phyloP scores from a whole-genome alignment of 2,113 vertebrate species.

The Amphilophus citrinellus region DNA sequence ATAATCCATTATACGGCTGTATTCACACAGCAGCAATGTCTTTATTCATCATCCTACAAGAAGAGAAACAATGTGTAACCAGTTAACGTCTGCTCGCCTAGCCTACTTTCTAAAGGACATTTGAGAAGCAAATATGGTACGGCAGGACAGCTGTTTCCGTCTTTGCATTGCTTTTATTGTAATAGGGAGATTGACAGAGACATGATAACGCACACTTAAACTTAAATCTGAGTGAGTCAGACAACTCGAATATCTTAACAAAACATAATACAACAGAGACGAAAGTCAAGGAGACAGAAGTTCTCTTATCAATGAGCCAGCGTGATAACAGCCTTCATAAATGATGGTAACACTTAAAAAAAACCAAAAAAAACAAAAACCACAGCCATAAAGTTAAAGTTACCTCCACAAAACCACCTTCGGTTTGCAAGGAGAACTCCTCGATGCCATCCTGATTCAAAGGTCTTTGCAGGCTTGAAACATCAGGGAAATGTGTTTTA shows the following conservation, averaged over 20 bases:
- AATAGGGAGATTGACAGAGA: neutral
- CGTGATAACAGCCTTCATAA: neutral
- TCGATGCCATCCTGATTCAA: neutral
- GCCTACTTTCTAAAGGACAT: constrained; percentile 10
- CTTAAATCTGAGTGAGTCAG: neutral
- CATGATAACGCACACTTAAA: neutral
- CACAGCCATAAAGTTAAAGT: neutral
- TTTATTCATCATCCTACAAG: constrained; percentile 43
- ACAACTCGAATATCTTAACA: neutral
- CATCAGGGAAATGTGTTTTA: neutral
- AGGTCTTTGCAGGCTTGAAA: constrained; percentile 35
- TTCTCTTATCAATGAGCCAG: neutral
- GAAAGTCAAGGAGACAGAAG: neutral
- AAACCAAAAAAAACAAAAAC: neutral
- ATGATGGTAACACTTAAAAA: neutral
- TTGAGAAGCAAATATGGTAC: neutral
- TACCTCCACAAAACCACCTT: neutral
- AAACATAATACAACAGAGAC: neutral
- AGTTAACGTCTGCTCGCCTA: constrained; percentile 41
- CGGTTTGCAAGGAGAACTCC: neutral
- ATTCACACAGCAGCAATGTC: constrained; percentile 35
- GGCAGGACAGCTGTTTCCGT: neutral
- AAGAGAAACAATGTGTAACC: neutral
- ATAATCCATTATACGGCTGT: constrained; percentile 28
- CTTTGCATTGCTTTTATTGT: constrained; percentile 10